These are phyloP conservation scores for Hycleus phaleratus DNA, from an alignment of 1,140 invertebrate genomes.

Conservation along the genomic window DNA sequence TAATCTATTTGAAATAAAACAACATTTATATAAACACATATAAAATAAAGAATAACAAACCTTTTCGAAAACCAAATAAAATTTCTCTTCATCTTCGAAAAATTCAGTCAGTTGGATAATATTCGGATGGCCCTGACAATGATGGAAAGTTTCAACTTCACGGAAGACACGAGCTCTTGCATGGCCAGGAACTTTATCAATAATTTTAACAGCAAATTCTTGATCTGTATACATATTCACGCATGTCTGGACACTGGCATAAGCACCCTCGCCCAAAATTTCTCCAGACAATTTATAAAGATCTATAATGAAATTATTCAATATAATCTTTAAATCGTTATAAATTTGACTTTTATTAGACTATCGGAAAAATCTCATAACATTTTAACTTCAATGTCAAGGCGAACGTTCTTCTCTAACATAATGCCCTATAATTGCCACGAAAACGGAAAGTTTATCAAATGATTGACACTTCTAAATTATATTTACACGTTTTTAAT, in stretches of 20 bases:
- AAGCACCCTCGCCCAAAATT: constrained; percentile 91
- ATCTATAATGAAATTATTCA: constrained; percentile 53
- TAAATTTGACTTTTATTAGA: too few relatives aligned
- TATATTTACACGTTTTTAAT: too few relatives aligned
- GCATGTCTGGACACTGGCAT: constrained; percentile 92
- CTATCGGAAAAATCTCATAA: too few relatives aligned
- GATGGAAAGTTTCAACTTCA: constrained; percentile 97
- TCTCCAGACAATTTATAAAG: constrained; percentile 92
- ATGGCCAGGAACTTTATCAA: constrained; percentile 90
- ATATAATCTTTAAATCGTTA: constrained; percentile 19
- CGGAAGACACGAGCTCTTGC: constrained; percentile 89
- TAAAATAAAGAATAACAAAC: constrained; percentile 34
- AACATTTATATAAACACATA: constrained; percentile 7
- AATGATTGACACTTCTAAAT: too few relatives aligned
- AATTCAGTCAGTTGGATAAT: constrained; percentile 96
- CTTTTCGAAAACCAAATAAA: constrained; percentile 97
- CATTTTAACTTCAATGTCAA: too few relatives aligned
- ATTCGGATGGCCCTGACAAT: constrained; percentile 92
- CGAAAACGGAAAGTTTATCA: too few relatives aligned
- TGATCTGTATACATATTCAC: constrained; percentile 81
- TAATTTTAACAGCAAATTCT: constrained; percentile 96
- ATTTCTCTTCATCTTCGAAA: constrained; percentile 94
- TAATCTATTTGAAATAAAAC: constrained; percentile 48
- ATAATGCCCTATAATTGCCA: too few relatives aligned
- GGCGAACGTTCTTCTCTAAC: too few relatives aligned